A percentile compares a stretch with the other conserved stretches of the same genome.
Conservation (phyloP, 2,797 vertebrate genomes). For the Hozukius guyotensis region DNA sequence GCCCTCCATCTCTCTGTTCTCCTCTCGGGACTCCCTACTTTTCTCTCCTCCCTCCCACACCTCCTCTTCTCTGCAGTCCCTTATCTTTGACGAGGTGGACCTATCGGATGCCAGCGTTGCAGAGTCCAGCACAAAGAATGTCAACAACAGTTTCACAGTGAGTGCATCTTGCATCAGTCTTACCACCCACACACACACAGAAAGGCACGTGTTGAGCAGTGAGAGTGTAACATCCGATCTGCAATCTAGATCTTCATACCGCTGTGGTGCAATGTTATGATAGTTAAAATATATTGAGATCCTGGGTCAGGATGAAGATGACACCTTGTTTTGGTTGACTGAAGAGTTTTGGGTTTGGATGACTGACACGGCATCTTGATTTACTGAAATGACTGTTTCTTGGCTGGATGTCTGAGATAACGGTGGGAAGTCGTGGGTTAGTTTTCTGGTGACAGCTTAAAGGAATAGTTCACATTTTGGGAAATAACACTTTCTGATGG, state of each 20-base stretch:
- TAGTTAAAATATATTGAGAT: background rate
- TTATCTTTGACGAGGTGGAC: constrained; percentile 99
- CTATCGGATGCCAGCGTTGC: constrained; percentile 98
- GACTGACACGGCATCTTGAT: background rate
- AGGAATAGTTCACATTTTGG: background rate
- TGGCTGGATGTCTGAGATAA: background rate
- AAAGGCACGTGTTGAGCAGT: background rate
- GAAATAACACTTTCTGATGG: background rate
- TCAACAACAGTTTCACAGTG: constrained; percentile 99
- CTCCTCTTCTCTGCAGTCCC: constrained; percentile 83
- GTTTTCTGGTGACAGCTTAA: background rate
- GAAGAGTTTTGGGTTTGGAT: background rate
- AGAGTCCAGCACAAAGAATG: constrained; percentile 99
- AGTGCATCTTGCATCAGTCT: constrained; percentile 57
- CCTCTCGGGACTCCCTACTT: background rate
- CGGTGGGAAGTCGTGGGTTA: background rate
- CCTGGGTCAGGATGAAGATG: background rate
- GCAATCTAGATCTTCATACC: background rate
- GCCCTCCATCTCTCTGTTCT: background rate
- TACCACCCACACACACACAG: background rate
- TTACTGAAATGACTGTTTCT: background rate
- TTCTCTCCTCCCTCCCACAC: background rate
- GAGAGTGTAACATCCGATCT: background rate
- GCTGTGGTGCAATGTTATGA: background rate
- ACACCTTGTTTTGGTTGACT: background rate